Percentiles rank a stretch among this genome's conserved stretches.
Conservation (phyloP, 2,888 invertebrate species). For the Venustoraphidia nigricollis region DNA sequence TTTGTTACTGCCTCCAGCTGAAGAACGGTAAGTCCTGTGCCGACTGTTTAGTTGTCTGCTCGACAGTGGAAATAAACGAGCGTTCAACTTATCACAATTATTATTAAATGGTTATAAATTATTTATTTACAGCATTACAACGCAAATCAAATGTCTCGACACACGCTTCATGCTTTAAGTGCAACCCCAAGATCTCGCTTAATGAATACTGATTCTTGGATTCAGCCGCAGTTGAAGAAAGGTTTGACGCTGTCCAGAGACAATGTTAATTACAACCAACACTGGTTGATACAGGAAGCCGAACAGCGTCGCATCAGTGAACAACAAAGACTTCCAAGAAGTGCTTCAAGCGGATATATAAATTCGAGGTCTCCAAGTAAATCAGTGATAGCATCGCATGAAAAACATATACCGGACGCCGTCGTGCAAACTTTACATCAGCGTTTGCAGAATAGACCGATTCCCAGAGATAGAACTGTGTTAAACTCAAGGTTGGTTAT, state of each 20-base stretch:
- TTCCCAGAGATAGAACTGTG: slow-evolving; percentile 23
- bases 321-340: slow-evolving; percentile 32
- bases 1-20: too few species aligned
- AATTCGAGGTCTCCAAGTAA: slow-evolving; percentile 20
- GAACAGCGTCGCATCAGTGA: slow-evolving; percentile 61
- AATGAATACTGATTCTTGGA: slow-evolving; percentile 54
- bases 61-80: too few species aligned
- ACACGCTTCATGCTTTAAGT: slow-evolving; percentile 51
- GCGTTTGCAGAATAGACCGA: slow-evolving; percentile 43
- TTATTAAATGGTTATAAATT: too few species aligned
- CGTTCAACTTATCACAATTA: too few species aligned
- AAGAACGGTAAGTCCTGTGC: too few species aligned
- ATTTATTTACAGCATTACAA: neutral
- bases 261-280: slow-evolving; percentile 58
- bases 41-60: too few species aligned
- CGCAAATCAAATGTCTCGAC: slow-evolving; percentile 48
- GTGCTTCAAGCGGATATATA: slow-evolving; percentile 23
- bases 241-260: slow-evolving; percentile 31
- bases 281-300: slow-evolving; percentile 89
- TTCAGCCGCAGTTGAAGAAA: slow-evolving; percentile 48
- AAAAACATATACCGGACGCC: slow-evolving; percentile 53
- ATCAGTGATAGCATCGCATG: slow-evolving; percentile 20
- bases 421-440: slow-evolving; percentile 55
- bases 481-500: slow-evolving; percentile 30
- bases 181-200: slow-evolving; percentile 65